A percentile compares a stretch with the other conserved stretches of the same genome.
Conservation (phyloP, 2,888 invertebrate species). For the Vesta saturnalis region DNA sequence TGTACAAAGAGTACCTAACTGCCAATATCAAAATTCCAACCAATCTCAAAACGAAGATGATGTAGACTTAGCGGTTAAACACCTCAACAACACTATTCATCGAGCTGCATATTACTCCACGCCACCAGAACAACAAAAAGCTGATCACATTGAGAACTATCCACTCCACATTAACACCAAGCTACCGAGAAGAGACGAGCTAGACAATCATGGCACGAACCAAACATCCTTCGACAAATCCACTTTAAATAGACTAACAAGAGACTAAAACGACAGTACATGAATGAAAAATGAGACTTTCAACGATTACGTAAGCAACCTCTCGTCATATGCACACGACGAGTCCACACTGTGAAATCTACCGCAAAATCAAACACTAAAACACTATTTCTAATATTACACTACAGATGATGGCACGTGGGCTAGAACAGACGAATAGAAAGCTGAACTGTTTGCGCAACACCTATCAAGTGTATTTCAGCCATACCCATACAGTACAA, state of each 20-base stretch:
- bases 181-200: slow-evolving; percentile 18
- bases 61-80: background rate
- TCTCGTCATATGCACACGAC: slow-evolving; percentile 2
- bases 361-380: slow-evolving; percentile 1
- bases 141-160: too few relatives aligned
- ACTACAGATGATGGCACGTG: background rate
- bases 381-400: background rate
- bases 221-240: too few relatives aligned
- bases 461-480: background rate
- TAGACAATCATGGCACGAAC: too few relatives aligned
- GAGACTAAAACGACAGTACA: slow-evolving; percentile 14
- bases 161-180: slow-evolving; percentile 16
- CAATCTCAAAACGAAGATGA: too few relatives aligned
- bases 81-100: background rate
- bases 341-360: slow-evolving; percentile 21
- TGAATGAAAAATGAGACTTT: slow-evolving; percentile 27
- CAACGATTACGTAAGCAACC: slow-evolving; percentile 15
- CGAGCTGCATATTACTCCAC: too few relatives aligned
- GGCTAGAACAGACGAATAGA: background rate
- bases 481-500: background rate
- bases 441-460: background rate
- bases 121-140: too few relatives aligned
- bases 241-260: too few relatives aligned
- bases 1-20: background rate
- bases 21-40: too few relatives aligned